These are phyloP conservation scores for Scrobipalpa atriplicella DNA, from an alignment of 2,888 invertebrate species.

Conservation along the genomic window DNA sequence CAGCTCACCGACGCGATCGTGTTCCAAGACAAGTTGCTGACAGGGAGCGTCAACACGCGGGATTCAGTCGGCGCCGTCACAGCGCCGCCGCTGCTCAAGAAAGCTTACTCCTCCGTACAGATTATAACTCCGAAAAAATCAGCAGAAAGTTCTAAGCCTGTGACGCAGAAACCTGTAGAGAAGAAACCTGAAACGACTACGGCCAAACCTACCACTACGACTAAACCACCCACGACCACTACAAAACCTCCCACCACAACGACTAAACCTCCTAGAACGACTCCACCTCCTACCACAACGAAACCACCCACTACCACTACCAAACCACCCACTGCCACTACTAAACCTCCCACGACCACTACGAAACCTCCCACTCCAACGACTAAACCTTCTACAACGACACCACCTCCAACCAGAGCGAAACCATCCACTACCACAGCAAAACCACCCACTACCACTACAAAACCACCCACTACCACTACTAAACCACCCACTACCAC, in stretches of 20 bases:
- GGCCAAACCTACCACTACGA: slow-evolving; percentile 8
- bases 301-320: not conserved
- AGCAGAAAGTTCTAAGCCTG: slow-evolving; percentile 36
- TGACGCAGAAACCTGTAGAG: slow-evolving; percentile 33
- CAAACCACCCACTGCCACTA: not conserved
- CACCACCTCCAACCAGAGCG: not conserved
- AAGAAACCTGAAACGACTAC: slow-evolving; percentile 25
- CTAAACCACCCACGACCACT: slow-evolving; percentile 31
- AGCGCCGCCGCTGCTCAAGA: slow-evolving; percentile 74
- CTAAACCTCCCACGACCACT: not conserved
- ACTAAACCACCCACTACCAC: not conserved
- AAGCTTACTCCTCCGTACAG: slow-evolving; percentile 53
- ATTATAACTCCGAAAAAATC: slow-evolving; percentile 39
- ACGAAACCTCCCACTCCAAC: not conserved
- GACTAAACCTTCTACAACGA: not conserved
- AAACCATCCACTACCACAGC: slow-evolving; percentile 18
- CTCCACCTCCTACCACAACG: not conserved
- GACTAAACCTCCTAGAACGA: slow-evolving; percentile 1
- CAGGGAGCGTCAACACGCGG: slow-evolving; percentile 86
- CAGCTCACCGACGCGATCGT: slow-evolving; percentile 86
- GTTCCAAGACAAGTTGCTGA: slow-evolving; percentile 84
- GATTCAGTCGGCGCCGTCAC: slow-evolving; percentile 86
- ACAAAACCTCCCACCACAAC: slow-evolving; percentile 31
- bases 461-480: slow-evolving; percentile 4
- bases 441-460: not conserved